These are phyloP conservation scores for Colinus virginianus DNA, from an alignment of 2,113 vertebrate genomes.

Conservation along the genomic window DNA sequence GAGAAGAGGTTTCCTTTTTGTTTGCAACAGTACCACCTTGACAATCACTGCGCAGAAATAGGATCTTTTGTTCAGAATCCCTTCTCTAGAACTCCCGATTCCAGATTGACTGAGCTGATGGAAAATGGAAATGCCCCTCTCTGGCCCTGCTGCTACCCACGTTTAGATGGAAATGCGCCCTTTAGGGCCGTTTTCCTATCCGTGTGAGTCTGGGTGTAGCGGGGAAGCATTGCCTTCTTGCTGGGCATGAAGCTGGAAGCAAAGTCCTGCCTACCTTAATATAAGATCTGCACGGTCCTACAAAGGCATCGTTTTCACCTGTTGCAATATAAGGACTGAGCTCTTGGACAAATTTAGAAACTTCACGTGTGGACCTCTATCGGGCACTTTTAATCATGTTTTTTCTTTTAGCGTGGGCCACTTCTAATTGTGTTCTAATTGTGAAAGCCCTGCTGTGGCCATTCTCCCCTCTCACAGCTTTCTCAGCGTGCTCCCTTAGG, in stretches of 20 bases:
- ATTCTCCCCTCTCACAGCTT: background rate
- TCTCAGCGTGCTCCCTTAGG: background rate
- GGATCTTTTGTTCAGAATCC: fast-evolving
- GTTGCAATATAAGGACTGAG: background rate
- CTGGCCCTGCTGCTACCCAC: background rate
- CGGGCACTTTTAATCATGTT: background rate
- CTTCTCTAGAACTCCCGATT: background rate
- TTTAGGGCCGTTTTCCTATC: background rate
- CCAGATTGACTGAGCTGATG: background rate
- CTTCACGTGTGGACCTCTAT: fast-evolving
- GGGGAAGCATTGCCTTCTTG: background rate
- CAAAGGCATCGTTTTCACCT: background rate
- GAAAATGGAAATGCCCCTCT: background rate
- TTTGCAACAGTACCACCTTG: background rate
- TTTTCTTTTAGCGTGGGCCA: too few species aligned
- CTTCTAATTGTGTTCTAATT: background rate
- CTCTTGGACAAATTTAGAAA: background rate
- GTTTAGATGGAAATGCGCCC: background rate
- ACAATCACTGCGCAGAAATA: background rate
- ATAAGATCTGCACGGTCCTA: background rate
- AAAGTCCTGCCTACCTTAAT: fast-evolving
- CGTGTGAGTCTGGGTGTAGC: background rate
- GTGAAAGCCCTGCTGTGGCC: background rate
- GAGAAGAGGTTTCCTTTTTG: background rate
- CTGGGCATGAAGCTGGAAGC: background rate